Base-by-base conservation (phyloP, 2,888 invertebrate genomes). In the Chromoteleia sp. region DNA sequence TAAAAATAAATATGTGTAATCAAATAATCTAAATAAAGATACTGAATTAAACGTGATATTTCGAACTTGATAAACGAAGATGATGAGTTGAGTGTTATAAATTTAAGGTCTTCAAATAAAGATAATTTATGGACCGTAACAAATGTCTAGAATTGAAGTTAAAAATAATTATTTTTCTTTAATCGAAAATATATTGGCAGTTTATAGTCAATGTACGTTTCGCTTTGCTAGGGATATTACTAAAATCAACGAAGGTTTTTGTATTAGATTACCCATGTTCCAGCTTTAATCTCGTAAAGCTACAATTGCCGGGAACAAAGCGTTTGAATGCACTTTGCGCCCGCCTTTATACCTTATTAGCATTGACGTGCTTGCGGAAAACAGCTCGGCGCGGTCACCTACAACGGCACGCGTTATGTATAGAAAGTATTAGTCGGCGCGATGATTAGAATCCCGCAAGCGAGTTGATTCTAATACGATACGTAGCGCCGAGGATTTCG, bases 311-410 rank as follows among this genome's bases (percentile, higher is more conserved):
- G n/a, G n/a, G n/a, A n/a, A n/a, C n/a, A n/a, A n/a, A n/a, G n/a
- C n/a, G n/a, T n/a, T n/a, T n/a, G n/a, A n/a, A n/a, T n/a, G n/a
- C n/a, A n/a, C n/a, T n/a, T n/a, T n/a, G n/a, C n/a, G 41, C 30
- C 29, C 52, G 41, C 67, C 54, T 67, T 67, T 67, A 67, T 54
- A 54, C 67, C 67, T 58, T 70, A 70, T 56, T 70, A 58, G 48
- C 70, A 68, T 54, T 52, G 54, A 68, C 54, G 54, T 41, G 67
- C 54, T 68, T 54, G 52, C 36, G 54, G 65, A 5, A 50, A 54
- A 54, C 36, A 50, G 30, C 30, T 56, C 43, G 43, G 10, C 19
- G 68, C 48, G 70, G 70, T 70, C 70, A 68, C 48, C 58, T 45
- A 21, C 21, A 25, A 14, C 25, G 19, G n/a, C 19, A 21, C 45